Base-by-base conservation (phyloP, 2,113 vertebrate species). In the Columba janthina region DNA sequence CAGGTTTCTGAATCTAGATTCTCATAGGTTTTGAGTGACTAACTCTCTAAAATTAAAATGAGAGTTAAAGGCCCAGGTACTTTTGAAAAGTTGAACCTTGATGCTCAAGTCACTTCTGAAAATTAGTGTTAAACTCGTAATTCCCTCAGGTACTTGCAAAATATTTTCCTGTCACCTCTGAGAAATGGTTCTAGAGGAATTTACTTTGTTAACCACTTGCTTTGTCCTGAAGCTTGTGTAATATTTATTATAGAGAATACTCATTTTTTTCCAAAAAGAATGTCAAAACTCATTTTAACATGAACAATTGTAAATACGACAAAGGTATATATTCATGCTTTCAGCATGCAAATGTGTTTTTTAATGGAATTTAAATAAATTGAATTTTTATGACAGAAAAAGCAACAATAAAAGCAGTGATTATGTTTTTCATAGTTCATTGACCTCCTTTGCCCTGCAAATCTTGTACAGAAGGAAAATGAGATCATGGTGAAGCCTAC, bases 351-450 rank as follows among this genome's bases (percentile, higher is more conserved):
- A 97, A 98, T 98, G 95, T 96, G 74, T 91, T 97, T 98, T 98
- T 97, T 95, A 98, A 98, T 98, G 94, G 96, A 98, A 97, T 98
- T 97, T 98, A 97, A 98, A 97, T 97, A 98, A 98, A 98, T 98
- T 90, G 97, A 97, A 85, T 97, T 98, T 98, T 98, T 98, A 97
- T 97, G 96, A 96, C 92, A 96, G 97, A 97, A 97, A 98, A 98
- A 97, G 87, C 91, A 97, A 94, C 94, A 97, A 86, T 97, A 98
- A 98, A 98, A 97, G 81, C 97, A 97, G 94, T 98, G 98, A 98
- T 98, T 98, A 98, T 97, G 60, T 97, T 98, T 98, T 98, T 98
- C 97, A 98, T 98, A 98, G 97, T 98, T 98, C 98, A 98, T 98
- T 98, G 98, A 97, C 95, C 96, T 97, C 96, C 95, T 95, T 98